Percentiles rank a stretch among this genome's conserved stretches.
Conservation (phyloP, 2,797 vertebrate genomes). For the Bucorvus abyssinicus region DNA sequence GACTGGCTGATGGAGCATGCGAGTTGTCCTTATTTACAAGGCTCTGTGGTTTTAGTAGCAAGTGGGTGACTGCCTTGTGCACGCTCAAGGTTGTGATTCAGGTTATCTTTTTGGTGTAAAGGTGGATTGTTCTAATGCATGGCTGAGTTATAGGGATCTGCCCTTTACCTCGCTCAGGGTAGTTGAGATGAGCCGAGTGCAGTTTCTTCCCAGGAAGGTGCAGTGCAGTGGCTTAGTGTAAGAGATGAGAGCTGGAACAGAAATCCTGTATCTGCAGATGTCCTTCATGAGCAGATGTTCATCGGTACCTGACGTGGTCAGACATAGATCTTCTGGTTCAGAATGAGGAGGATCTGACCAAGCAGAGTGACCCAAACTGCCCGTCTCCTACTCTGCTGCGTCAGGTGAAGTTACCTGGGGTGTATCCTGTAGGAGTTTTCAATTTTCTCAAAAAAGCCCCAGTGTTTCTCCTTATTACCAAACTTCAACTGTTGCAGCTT, state of each 20-base stretch:
- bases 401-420: neutral
- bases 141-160: neutral
- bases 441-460: rapidly evolving
- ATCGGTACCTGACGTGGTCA: neutral
- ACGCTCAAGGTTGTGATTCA: neutral
- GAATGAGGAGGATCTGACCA: neutral
- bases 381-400: neutral
- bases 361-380: neutral
- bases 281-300: neutral
- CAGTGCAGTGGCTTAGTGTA: neutral
- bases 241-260: neutral
- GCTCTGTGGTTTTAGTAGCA: neutral
- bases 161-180: neutral
- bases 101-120: neutral
- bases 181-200: neutral
- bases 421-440: neutral
- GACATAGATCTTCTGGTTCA: neutral
- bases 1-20: neutral
- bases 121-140: neutral
- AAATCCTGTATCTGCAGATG: neutral
- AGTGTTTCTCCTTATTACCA: neutral
- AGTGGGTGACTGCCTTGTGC: neutral
- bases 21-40: neutral
- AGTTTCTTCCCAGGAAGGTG: neutral
- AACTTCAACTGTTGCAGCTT: neutral